Conservation (phyloP, 2,888 invertebrate genomes). For the Pycnomerus fuliginosus region DNA sequence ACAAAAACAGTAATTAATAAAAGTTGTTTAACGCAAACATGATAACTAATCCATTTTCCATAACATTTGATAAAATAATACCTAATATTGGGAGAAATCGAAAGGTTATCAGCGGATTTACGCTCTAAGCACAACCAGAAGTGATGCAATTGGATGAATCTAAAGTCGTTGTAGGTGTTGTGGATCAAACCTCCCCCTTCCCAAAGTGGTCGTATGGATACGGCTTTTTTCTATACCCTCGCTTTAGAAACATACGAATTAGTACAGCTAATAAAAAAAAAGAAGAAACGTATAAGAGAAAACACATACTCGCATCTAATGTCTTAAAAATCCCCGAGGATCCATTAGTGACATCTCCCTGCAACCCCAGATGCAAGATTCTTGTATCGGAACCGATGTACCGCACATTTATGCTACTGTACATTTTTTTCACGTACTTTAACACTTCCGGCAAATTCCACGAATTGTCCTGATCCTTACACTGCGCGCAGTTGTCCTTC, state of each 20-base stretch:
- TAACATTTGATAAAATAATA: too few relatives aligned
- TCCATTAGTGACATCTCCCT: slow-evolving; percentile 11
- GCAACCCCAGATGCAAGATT: slow-evolving; percentile 43
- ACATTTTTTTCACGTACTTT: slow-evolving; percentile 61
- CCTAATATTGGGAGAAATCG: too few relatives aligned
- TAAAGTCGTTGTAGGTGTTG: too few relatives aligned
- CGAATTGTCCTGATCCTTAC: slow-evolving; percentile 56
- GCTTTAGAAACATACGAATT: slow-evolving; percentile 68
- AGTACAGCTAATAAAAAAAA: slow-evolving; percentile 69
- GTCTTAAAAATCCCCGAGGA: slow-evolving; percentile 38
- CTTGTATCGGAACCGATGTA: slow-evolving; percentile 53
- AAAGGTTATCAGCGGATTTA: too few relatives aligned
- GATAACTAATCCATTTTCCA: too few relatives aligned
- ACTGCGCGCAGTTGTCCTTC: slow-evolving; percentile 65
- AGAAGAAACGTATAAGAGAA: slow-evolving; percentile 40
- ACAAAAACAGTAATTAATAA: too few relatives aligned
- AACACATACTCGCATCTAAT: slow-evolving; percentile 50
- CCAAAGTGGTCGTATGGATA: slow-evolving; percentile 70
- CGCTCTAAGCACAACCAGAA: too few relatives aligned
- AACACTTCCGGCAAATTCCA: slow-evolving; percentile 68
- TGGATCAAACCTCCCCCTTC: too few relatives aligned
- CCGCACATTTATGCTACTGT: slow-evolving; percentile 53
- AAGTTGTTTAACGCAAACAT: too few relatives aligned
- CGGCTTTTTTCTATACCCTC: slow-evolving; percentile 71
- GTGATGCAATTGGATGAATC: too few relatives aligned